These are phyloP conservation scores for Zingel zingel DNA, from an alignment of 2,113 vertebrate genomes.

Conservation along the genomic window DNA sequence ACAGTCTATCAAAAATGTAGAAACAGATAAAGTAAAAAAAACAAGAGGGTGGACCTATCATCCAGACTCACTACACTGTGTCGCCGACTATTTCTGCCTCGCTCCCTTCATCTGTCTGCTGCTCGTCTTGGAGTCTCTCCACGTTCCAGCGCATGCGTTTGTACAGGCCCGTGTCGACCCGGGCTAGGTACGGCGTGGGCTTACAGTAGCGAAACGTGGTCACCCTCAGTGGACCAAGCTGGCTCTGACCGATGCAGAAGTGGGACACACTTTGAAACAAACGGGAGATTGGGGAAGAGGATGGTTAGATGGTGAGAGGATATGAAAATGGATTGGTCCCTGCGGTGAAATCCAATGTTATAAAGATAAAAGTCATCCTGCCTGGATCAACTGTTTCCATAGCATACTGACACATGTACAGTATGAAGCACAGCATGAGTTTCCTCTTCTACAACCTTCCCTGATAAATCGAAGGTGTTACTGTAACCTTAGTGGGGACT, in stretches of 20 bases:
- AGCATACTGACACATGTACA: neutral
- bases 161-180: slow-evolving; percentile 76
- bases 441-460: neutral
- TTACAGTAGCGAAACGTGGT: slow-evolving; percentile 85
- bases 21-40: neutral
- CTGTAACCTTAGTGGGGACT: neutral
- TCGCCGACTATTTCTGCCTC: slow-evolving; percentile 23
- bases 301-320: neutral
- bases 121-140: slow-evolving; percentile 49
- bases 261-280: slow-evolving; percentile 81
- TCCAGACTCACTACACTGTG: slow-evolving; percentile 86
- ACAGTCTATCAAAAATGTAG: neutral
- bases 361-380: neutral
- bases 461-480: neutral
- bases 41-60: neutral
- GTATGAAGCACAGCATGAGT: neutral
- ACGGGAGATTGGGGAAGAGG: neutral
- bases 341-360: neutral
- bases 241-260: slow-evolving; percentile 86
- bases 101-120: neutral
- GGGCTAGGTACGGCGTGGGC: slow-evolving; percentile 80
- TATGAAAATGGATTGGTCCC: neutral
- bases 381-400: neutral
- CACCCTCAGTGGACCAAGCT: slow-evolving; percentile 76
- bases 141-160: slow-evolving; percentile 93